Base-by-base conservation (phyloP, 2,888 invertebrate genomes). In the Nasonia oneida region DNA sequence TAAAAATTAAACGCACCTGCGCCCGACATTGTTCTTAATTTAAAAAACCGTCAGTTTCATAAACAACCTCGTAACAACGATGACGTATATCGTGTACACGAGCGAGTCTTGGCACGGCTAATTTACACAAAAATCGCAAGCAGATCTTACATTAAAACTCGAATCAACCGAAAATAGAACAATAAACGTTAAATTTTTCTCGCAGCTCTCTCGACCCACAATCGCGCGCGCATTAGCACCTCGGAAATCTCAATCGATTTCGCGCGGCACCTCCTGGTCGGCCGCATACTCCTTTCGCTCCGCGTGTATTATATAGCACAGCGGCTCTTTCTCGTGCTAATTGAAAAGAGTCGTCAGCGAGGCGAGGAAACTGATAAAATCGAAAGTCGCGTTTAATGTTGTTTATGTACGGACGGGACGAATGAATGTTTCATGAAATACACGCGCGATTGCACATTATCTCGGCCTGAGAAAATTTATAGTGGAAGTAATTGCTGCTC, bases 291-390 rank as follows among this genome's bases (percentile, higher is more conserved):
- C 57, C 57, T 57, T 57, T 57, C 57, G 57, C 57, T 57, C 57
- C 6, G 47, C 15, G 0, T 57, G n/a, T 1, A 57, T n/a, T 3
- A 57, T 57, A 57, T 18, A 57, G 15, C n/a, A 57, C 15, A 57
- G 14, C 64, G 14, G 53, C 33, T 50, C 33, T 53, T n/a, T 57
- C 47, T 18, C 64, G 64, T 39, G 79, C 82, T 86, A 86, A 86
- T 86, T 86, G 84, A 86, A 86, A 86, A 81, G 86, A 86, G 84
- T 84, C 81, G 84, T 84, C 82, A 71, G 64, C 81, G 78, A 64
- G 74, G 33, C 81, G 81, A 50, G 80, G 81, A 81, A 53, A 73
- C 81, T 73, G 83, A 81, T 84, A 81, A 78, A 78, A 84, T 86
- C 81, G 78, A 77, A 78, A 81, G 81, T 81, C 78, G 73, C 74